Evolutionary conservation across 2,113 vertebrate species (phyloP).

Genomic region (Gopherus flavomarginatus): DNA sequence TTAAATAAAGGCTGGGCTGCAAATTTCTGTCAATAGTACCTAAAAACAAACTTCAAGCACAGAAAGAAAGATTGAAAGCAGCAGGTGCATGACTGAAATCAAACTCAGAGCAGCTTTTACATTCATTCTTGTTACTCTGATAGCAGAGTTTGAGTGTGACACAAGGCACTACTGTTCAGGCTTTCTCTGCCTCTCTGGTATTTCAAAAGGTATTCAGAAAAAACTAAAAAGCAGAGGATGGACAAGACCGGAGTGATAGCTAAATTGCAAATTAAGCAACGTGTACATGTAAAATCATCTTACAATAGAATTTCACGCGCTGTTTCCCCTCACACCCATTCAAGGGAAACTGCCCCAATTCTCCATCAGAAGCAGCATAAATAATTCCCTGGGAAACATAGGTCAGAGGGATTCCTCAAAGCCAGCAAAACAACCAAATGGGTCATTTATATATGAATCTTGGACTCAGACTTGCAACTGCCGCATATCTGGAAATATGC

Average conservation of each 20-base stretch:
- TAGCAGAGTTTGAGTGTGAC: background rate
- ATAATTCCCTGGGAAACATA: background rate
- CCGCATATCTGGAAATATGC: slow-evolving; percentile 9
- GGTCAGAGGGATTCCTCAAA: background rate
- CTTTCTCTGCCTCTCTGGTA: background rate
- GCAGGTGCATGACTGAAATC: slow-evolving; percentile 77
- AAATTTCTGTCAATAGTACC: slow-evolving; percentile 63
- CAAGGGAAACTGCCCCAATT: background rate
- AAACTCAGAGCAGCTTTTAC: slow-evolving; percentile 57
- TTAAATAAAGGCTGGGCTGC: slow-evolving; percentile 64
- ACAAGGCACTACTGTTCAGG: slow-evolving; percentile 3
- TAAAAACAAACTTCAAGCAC: slow-evolving; percentile 54
- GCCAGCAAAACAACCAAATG: background rate
- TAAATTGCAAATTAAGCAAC: background rate
- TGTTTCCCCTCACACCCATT: background rate
- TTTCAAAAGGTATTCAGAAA: slow-evolving; percentile 9
- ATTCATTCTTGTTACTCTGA: background rate
- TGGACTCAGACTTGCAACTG: background rate
- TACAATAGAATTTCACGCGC: background rate
- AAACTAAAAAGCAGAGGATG: background rate
- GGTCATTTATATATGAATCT: background rate
- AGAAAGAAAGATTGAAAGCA: slow-evolving; percentile 74
- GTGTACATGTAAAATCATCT: background rate
- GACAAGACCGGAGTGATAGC: background rate
- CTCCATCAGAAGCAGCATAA: background rate